Conservation (phyloP, 2,113 vertebrate species). For the Eulacestoma nigropectus region DNA sequence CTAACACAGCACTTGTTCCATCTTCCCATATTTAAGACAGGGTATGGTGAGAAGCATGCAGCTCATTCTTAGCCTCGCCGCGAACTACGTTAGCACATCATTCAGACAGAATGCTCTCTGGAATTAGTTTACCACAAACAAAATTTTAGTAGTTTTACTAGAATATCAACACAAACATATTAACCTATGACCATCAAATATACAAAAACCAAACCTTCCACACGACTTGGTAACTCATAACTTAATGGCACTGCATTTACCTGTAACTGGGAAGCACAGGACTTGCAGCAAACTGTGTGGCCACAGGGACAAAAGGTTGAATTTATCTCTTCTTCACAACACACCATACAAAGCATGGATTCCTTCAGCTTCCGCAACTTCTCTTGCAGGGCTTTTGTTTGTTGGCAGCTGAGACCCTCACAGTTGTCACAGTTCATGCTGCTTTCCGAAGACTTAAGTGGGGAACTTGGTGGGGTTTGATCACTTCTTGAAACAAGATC, state of each 20-base stretch:
- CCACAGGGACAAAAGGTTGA: conserved; percentile 96
- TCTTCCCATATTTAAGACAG: background rate
- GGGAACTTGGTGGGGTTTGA: conserved; percentile 79
- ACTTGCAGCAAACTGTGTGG: conserved; percentile 95
- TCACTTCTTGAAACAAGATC: conserved; percentile 82
- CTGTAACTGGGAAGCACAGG: conserved; percentile 89
- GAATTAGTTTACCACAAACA: background rate
- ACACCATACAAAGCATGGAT: conserved; percentile 93
- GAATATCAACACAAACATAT: background rate
- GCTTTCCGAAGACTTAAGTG: conserved; percentile 71
- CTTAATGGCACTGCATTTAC: conserved; percentile 62
- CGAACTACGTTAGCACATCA: background rate
- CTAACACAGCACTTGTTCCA: background rate
- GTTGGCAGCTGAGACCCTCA: conserved; percentile 83
- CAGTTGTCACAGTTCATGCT: conserved; percentile 83
- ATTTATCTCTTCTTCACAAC: conserved; percentile 94
- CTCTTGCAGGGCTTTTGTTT: conserved; percentile 87
- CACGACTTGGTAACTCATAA: background rate
- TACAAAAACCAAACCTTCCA: background rate
- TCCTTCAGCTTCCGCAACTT: conserved; percentile 88
- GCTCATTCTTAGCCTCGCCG: background rate
- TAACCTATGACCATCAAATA: background rate
- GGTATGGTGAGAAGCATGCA: background rate
- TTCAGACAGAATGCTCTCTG: background rate
- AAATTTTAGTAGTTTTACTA: background rate